A percentile compares a stretch with the other conserved stretches of the same genome.
phyloP scores from a whole-genome alignment of 2,797 vertebrate genomes.

The Thunnus albacares region DNA sequence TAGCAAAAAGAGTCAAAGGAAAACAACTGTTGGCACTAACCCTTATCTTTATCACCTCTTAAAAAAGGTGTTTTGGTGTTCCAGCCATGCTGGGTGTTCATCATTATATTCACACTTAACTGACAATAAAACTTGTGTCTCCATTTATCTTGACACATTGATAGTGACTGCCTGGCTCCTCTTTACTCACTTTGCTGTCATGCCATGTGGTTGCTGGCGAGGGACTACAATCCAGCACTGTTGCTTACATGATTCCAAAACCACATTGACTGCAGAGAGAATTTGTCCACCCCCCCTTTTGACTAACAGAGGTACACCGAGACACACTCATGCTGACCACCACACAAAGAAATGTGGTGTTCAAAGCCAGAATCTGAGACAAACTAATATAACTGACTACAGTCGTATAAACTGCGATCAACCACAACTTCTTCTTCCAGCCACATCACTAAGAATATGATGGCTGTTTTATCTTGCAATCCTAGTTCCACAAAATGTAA shows the following conservation, averaged over 20 bases:
- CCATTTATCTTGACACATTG: slow-evolving; percentile 37
- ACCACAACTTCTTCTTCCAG: slow-evolving; percentile 31
- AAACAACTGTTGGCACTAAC: too few species aligned
- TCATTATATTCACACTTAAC: slow-evolving; percentile 6
- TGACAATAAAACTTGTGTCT: slow-evolving; percentile 12
- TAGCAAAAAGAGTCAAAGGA: too few species aligned
- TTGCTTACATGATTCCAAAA: slow-evolving; percentile 23
- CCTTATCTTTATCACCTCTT: too few species aligned
- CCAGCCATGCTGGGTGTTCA: background rate
- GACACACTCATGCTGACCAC: background rate
- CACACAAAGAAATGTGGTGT: slow-evolving; percentile 13
- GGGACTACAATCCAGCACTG: slow-evolving; percentile 17
- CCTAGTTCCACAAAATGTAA: slow-evolving; percentile 16
- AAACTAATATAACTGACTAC: slow-evolving; percentile 41
- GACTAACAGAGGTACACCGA: background rate
- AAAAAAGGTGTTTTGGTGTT: background rate
- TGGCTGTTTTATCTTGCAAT: slow-evolving; percentile 43
- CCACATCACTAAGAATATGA: slow-evolving; percentile 33
- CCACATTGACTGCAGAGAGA: slow-evolving; percentile 11
- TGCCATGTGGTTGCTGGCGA: slow-evolving; percentile 35
- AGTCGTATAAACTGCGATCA: slow-evolving; percentile 33
- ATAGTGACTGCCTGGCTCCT: slow-evolving; percentile 21
- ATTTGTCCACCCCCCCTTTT: background rate
- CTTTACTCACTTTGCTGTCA: slow-evolving; percentile 13
- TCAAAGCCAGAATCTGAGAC: slow-evolving; percentile 35